A percentile compares a stretch with the other conserved stretches of the same genome.
Evolutionary conservation across 2,888 invertebrate species (phyloP).

Genomic region (Erebia aethiops): DNA sequence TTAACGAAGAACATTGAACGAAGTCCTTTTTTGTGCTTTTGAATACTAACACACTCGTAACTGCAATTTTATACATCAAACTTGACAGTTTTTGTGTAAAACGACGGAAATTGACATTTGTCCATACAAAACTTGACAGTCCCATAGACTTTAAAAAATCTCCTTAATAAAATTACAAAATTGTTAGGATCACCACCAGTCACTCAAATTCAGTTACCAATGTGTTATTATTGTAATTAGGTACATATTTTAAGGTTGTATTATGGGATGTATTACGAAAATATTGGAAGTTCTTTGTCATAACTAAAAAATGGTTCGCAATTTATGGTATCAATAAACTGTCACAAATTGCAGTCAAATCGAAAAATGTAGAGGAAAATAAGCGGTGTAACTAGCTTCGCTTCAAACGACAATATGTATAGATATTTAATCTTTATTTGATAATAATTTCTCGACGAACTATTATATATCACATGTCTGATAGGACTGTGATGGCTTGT

Average conservation of each 20-base stretch:
- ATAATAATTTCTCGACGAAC: constrained; percentile 57
- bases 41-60: no score
- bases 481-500: constrained; percentile 77
- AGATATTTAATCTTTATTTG: constrained; percentile 47
- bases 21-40: no score
- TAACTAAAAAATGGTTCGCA: not conserved
- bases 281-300: not conserved
- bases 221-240: not conserved
- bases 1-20: no score
- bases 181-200: not conserved
- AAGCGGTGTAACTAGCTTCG: constrained; percentile 71
- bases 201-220: not conserved
- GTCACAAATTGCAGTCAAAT: constrained; percentile 52
- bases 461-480: constrained; percentile 52
- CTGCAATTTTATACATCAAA: no score
- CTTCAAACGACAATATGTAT: constrained; percentile 63
- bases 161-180: not conserved
- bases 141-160: no score
- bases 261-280: not conserved
- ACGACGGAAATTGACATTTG: not conserved
- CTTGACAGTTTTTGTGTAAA: not conserved
- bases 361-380: constrained; percentile 56
- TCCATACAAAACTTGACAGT: not conserved
- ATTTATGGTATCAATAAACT: constrained; percentile 20
- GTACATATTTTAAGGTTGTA: not conserved